Conservation (phyloP, 2,888 invertebrate genomes). For the Thera britannica region DNA sequence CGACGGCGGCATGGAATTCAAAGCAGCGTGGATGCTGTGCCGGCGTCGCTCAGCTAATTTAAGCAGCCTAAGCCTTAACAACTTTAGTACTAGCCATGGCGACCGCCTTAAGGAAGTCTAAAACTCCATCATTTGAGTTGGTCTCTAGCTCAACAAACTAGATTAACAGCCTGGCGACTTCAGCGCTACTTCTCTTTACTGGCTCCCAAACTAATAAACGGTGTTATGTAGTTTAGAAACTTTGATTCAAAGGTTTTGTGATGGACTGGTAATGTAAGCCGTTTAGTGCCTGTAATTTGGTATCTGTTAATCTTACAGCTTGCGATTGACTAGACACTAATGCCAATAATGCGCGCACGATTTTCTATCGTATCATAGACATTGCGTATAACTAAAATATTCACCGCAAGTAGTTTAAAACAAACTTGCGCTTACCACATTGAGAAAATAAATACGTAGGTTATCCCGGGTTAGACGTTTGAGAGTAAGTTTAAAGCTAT, state of each 20-base stretch:
- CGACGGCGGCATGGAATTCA: too few relatives aligned
- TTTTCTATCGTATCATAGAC: too few relatives aligned
- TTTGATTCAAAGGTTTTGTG: slow-evolving; percentile 10
- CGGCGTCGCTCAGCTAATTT: too few relatives aligned
- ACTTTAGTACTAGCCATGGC: not conserved
- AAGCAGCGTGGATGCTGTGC: too few relatives aligned
- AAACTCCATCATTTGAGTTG: not conserved
- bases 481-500: too few relatives aligned
- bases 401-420: too few relatives aligned
- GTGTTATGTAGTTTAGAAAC: slow-evolving; percentile 16
- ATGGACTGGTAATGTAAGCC: slow-evolving; percentile 9
- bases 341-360: too few relatives aligned
- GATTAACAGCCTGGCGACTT: not conserved
- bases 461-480: too few relatives aligned
- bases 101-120: not conserved
- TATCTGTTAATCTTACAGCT: not conserved
- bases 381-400: too few relatives aligned
- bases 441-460: too few relatives aligned
- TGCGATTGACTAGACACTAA: not conserved
- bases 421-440: too few relatives aligned
- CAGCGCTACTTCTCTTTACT: not conserved
- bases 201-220: not conserved
- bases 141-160: not conserved
- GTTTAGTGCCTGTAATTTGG: slow-evolving; percentile 7
- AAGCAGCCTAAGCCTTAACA: not conserved